Conservation (phyloP, 2,888 invertebrate genomes). For the Sipha maydis region DNA sequence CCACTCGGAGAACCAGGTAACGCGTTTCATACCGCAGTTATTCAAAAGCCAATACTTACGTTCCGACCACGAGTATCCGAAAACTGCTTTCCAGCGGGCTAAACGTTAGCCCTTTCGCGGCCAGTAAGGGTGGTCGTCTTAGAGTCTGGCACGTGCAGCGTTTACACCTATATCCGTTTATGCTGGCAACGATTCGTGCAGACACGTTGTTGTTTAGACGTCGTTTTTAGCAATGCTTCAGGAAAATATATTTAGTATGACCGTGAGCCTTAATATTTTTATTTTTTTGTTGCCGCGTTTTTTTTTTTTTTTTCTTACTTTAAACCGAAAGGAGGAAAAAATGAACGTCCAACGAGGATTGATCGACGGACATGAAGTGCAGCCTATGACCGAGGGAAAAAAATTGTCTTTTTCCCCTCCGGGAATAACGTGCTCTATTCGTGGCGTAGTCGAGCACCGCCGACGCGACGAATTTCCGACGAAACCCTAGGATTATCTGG, state of each 20-base stretch:
- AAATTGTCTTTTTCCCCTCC: not conserved
- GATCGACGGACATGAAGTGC: not conserved
- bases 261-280: not conserved
- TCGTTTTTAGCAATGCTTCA: too few species aligned
- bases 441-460: not conserved
- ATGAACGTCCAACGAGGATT: constrained; percentile 5
- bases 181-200: not conserved
- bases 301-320: not conserved
- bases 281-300: not conserved
- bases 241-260: too few species aligned
- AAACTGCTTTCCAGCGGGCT: too few species aligned
- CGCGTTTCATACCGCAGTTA: constrained; percentile 4
- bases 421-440: too few species aligned
- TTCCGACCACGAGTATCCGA: too few species aligned
- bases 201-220: too few species aligned
- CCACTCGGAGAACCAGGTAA: constrained; percentile 96
- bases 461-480: not conserved
- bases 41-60: too few species aligned
- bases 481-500: not conserved
- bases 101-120: too few species aligned
- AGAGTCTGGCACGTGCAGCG: too few species aligned
- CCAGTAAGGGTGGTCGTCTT: too few species aligned
- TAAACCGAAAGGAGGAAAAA: not conserved
- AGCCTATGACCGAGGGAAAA: not conserved
- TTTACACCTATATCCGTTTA: too few species aligned